phyloP scores from a whole-genome alignment of 2,113 vertebrate species.

The Ammodramus savannarum region DNA sequence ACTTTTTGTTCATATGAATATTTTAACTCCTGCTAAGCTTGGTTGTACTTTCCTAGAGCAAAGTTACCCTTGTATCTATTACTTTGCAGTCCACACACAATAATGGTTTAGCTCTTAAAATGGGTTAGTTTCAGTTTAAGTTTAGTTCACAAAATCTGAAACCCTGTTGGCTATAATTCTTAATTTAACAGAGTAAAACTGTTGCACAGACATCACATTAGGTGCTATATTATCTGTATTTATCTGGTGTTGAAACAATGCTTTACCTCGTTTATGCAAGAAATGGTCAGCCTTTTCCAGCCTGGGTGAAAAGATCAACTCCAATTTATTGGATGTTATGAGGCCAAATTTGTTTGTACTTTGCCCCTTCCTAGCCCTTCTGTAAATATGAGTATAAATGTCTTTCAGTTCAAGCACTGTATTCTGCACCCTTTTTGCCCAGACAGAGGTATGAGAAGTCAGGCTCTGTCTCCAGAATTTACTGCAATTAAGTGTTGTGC shows the following conservation, averaged over 20 bases:
- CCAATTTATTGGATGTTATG: background rate
- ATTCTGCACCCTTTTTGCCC: slow-evolving; percentile 18
- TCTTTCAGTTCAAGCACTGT: background rate
- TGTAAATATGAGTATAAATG: background rate
- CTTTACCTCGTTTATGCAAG: background rate
- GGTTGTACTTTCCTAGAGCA: background rate
- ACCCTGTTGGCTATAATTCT: slow-evolving; percentile 45
- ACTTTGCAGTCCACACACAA: background rate
- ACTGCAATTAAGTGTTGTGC: background rate
- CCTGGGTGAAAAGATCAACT: background rate
- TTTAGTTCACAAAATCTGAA: slow-evolving; percentile 57
- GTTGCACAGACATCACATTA: slow-evolving; percentile 40
- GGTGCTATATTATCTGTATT: slow-evolving; percentile 38
- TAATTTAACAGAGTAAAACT: slow-evolving; percentile 45
- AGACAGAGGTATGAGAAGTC: background rate
- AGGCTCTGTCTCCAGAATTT: slow-evolving; percentile 5
- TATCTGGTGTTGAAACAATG: slow-evolving; percentile 22
- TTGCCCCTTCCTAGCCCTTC: background rate
- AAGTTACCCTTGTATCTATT: slow-evolving; percentile 21
- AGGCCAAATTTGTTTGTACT: background rate
- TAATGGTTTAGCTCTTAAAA: slow-evolving; percentile 35
- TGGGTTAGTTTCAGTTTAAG: slow-evolving; percentile 36
- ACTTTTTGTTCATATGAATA: slow-evolving; percentile 11
- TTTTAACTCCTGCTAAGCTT: slow-evolving; percentile 35
- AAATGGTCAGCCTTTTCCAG: slow-evolving; percentile 12